Evolutionary conservation across 2,113 vertebrate genomes (phyloP), one percentile per base, ranked within the genome.

Genomic region (Xenus cinereus): DNA sequence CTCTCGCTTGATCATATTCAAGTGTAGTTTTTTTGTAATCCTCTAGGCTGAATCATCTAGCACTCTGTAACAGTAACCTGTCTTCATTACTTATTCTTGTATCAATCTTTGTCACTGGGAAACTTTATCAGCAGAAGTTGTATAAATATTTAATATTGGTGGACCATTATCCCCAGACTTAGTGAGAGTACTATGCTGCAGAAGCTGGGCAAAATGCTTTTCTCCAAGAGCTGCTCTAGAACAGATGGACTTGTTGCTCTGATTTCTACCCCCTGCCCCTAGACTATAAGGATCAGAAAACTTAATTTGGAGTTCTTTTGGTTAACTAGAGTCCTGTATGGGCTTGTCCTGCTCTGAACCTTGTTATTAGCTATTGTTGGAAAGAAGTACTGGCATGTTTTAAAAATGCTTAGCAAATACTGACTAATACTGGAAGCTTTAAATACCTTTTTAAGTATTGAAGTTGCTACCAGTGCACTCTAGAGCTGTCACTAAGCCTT

Each of bases 91-190:
- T 94, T 72, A 95, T 75, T 97, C 66, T 72, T 91, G 51, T 91
- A 93, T 92, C 95, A 95, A 94, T 97, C 93, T 95, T 97, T 96
- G 93, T 94, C 96, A 76, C 62, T 48, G 82, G 87, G 96, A 94
- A 95, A 97, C 87, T 93, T 89, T 75, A 95, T 89, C 94, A 83
- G 93, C 78, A 91, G 59, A 82, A 91, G 74, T 60, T 78, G 45
- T 63, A 91, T 96, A 91, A 96, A 95, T 96, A 94, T 95, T 97
- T 96, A 84, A 95, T 32, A 6, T 10, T 46, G 54, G 76, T 74
- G 86, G 68, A 78, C 80, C 3, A 0, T 71, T 92, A 41, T 90
- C 45, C 60, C 32, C 57, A 45, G 45, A 6, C 41, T 72, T 48
- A 14, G 37, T 28, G 10, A 53, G 37, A 78, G 71, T 32, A 1